phyloP scores from a whole-genome alignment of 1,140 invertebrate genomes.

The Homarus americanus region DNA sequence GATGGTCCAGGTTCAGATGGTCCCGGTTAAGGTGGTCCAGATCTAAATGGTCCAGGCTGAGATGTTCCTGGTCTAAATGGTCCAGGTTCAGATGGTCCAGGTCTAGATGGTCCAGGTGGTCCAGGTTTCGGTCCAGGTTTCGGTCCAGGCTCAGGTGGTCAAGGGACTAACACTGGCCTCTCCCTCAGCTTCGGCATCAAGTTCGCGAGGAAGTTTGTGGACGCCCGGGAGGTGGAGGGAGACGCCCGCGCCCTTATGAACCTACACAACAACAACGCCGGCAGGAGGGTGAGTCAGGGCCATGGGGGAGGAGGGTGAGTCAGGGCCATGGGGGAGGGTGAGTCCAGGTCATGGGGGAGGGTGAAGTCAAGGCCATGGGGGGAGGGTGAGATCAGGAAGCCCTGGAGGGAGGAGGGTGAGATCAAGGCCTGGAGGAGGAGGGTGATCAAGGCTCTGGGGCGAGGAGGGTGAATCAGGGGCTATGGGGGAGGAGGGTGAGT shows the following conservation, averaged over 20 bases:
- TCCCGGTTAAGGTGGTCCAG: not conserved
- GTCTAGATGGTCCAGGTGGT: not conserved
- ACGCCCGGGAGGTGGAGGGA: constrained; percentile 89
- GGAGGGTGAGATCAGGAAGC: not conserved
- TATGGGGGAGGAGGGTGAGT: not conserved
- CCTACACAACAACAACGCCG: constrained; percentile 97
- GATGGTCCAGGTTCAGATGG: not conserved
- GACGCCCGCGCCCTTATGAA: constrained; percentile 96
- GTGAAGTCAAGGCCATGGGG: not conserved
- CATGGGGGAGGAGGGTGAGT: not conserved
- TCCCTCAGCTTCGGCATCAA: constrained; percentile 41
- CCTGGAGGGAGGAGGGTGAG: not conserved
- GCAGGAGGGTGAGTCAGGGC: constrained; percentile 87
- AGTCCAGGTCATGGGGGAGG: not conserved
- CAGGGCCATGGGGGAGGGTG: not conserved
- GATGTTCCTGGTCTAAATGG: not conserved
- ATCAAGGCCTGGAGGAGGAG: not conserved
- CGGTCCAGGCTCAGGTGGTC: not conserved
- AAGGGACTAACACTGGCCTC: not conserved
- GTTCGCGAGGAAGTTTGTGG: constrained; percentile 84
- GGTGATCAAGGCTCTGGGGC: not conserved
- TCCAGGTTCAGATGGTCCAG: not conserved
- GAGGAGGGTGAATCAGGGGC: constrained; percentile 85
- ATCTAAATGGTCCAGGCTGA: no score
- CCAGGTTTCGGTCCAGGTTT: not conserved